A percentile compares a stretch with the other conserved stretches of the same genome.
phyloP scores from a whole-genome alignment of 1,140 invertebrate genomes.

The Trichoplusia ni region DNA sequence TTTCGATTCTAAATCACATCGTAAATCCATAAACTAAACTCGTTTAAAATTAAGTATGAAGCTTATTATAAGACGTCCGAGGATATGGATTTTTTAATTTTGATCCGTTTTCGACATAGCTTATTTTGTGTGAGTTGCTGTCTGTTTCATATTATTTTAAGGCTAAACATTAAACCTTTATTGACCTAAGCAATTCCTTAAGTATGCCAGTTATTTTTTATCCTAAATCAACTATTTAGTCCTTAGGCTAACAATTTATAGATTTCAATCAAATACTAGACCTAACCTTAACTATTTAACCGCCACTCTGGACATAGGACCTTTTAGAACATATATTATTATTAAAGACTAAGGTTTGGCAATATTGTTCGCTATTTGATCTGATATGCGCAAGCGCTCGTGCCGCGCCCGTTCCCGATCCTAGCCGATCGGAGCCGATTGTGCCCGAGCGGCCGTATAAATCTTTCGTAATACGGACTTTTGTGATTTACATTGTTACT shows the following conservation, averaged over 20 bases:
- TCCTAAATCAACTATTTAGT: no score
- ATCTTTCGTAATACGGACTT: slow-evolving; percentile 30
- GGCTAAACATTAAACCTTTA: no score
- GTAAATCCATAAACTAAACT: not conserved
- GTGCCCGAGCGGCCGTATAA: slow-evolving; percentile 25
- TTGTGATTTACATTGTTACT: slow-evolving; percentile 22
- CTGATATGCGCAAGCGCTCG: slow-evolving; percentile 29
- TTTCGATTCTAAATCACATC: not conserved
- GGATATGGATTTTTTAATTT: no score
- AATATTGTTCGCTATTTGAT: slow-evolving; percentile 32
- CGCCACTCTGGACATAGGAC: slow-evolving; percentile 8
- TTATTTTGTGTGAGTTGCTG: no score
- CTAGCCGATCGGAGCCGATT: slow-evolving; percentile 25
- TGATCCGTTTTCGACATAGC: no score
- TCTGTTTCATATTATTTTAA: no score
- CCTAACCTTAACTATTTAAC: not conserved
- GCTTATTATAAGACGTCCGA: no score
- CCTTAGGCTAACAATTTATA: no score
- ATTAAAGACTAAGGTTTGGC: slow-evolving; percentile 31
- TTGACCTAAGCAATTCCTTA: no score
- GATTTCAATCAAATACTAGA: not conserved
- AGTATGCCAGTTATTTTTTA: no score
- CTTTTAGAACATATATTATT: slow-evolving; percentile 26
- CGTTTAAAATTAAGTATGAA: no score
- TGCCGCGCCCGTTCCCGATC: slow-evolving; percentile 33